Evolutionary conservation across 2,797 vertebrate species (phyloP).

Genomic region (Phyllotis vaccarum): DNA sequence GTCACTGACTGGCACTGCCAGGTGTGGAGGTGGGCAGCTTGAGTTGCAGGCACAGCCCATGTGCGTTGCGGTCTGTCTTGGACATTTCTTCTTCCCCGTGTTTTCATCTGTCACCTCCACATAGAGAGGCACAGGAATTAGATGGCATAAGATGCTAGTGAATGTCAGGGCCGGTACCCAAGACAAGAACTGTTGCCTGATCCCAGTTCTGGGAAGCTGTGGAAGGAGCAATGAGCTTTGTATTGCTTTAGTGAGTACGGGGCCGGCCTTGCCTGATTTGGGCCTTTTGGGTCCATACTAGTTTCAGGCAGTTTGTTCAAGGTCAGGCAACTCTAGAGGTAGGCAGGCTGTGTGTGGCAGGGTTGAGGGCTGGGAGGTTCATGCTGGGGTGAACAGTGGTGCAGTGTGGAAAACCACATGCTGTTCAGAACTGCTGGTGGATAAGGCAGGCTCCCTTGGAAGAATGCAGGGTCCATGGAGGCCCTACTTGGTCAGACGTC

Average conservation of each 20-base stretch:
- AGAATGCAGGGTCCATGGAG: neutral
- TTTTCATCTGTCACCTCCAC: neutral
- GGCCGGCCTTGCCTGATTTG: neutral
- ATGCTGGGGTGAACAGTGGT: neutral
- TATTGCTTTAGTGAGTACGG: neutral
- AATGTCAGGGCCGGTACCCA: neutral
- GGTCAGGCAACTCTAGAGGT: neutral
- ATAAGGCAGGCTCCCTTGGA: neutral
- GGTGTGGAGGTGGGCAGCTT: neutral
- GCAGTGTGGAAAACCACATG: neutral
- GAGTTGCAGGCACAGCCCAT: neutral
- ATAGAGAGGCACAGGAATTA: neutral
- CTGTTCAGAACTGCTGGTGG: neutral
- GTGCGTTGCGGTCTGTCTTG: neutral
- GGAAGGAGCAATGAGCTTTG: neutral
- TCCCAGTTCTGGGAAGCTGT: neutral
- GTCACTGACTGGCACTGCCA: neutral
- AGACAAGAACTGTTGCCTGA: neutral
- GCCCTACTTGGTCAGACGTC: neutral
- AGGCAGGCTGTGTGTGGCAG: neutral
- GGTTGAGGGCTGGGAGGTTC: neutral
- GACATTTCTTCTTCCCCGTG: no score
- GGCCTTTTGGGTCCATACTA: neutral
- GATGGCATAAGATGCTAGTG: neutral
- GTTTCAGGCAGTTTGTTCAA: conserved; percentile 14